These are phyloP conservation scores for Struthio camelus DNA, from an alignment of 2,113 vertebrate species.

Conservation along the genomic window DNA sequence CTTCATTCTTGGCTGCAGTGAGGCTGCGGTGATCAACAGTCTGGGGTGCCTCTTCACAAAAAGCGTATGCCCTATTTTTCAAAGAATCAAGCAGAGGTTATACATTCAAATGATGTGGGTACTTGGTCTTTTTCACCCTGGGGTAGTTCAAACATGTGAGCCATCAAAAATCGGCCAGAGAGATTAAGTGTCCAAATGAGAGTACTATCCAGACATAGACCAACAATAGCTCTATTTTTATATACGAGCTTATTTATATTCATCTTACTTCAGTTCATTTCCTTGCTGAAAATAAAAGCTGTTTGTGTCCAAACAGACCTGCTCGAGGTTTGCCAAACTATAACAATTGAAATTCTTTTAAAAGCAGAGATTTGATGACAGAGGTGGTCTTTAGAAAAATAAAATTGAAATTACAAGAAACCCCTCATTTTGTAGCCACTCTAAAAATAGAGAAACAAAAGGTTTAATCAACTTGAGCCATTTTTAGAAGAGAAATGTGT, in stretches of 20 bases:
- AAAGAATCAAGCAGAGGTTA: background rate
- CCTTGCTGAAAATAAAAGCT: background rate
- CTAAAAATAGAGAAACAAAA: conserved; percentile 1
- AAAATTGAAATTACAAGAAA: background rate
- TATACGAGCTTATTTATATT: background rate
- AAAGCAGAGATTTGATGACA: background rate
- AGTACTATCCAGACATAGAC: background rate
- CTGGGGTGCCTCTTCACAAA: background rate
- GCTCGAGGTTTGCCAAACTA: background rate
- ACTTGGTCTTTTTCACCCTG: background rate
- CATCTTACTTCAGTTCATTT: conserved; percentile 3
- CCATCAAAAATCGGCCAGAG: background rate
- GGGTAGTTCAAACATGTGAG: background rate
- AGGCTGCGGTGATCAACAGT: background rate
- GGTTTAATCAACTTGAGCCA: background rate
- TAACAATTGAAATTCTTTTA: background rate
- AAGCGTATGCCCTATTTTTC: background rate
- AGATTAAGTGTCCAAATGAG: background rate
- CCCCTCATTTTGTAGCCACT: background rate
- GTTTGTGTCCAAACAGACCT: conserved; percentile 20
- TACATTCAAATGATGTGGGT: background rate
- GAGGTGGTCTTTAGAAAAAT: background rate
- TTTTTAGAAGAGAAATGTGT: background rate
- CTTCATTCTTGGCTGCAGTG: background rate
- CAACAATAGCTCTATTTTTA: conserved; percentile 32